Conservation (phyloP, 2,888 invertebrate genomes). For the Chorisops tibialis region DNA sequence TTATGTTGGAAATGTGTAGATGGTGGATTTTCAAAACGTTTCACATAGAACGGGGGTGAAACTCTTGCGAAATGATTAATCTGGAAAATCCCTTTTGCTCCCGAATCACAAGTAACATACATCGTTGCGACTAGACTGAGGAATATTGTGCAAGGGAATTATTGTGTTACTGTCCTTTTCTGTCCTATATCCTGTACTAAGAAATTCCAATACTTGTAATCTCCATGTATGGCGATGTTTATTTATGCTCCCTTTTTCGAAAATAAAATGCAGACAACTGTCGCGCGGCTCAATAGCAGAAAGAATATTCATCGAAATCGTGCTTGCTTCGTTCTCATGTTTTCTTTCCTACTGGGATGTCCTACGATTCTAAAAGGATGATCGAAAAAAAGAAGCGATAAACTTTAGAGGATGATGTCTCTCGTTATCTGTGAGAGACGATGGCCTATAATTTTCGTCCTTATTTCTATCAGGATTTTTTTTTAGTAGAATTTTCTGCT, state of each 20-base stretch:
- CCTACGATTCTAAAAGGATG: not conserved
- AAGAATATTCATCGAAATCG: too few species aligned
- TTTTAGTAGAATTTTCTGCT: not conserved
- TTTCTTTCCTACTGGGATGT: not conserved
- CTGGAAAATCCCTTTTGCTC: slow-evolving; percentile 15
- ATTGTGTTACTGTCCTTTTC: too few species aligned
- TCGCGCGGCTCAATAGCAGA: too few species aligned
- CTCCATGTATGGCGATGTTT: not conserved
- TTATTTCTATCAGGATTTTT: not conserved
- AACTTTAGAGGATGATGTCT: not conserved
- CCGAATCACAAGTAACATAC: not conserved
- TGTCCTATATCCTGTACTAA: too few species aligned
- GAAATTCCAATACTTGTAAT: not conserved
- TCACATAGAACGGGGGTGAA: too few species aligned
- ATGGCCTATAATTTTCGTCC: not conserved
- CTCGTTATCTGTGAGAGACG: not conserved
- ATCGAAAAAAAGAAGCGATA: too few species aligned
- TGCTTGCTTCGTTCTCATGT: not conserved
- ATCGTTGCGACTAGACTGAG: not conserved
- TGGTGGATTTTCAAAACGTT: too few species aligned
- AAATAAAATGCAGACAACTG: too few species aligned
- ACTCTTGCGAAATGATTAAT: slow-evolving; percentile 9
- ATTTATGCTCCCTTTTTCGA: not conserved
- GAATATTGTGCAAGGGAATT: too few species aligned
- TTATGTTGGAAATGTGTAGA: too few species aligned